Conservation (phyloP, 2,888 invertebrate species). For the Portevinia maculata region DNA sequence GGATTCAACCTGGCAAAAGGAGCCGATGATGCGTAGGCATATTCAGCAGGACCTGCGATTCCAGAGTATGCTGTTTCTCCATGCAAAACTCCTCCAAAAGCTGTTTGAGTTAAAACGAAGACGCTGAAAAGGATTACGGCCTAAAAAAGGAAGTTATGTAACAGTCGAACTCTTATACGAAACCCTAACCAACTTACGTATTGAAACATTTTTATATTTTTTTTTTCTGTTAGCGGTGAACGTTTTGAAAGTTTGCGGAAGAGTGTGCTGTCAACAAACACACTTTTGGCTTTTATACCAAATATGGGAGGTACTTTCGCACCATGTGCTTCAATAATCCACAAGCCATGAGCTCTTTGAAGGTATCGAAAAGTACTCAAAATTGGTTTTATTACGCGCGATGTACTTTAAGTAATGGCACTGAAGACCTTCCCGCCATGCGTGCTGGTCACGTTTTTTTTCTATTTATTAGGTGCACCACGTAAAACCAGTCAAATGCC, state of each 20-base stretch:
- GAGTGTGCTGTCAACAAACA: constrained; percentile 60
- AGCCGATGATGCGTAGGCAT: constrained; percentile 20
- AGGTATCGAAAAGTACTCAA: constrained; percentile 51
- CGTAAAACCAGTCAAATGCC: constrained; percentile 38
- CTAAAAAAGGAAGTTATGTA: constrained; percentile 22
- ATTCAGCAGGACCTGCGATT: constrained; percentile 21
- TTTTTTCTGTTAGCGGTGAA: constrained; percentile 20
- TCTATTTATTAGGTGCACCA: constrained; percentile 16
- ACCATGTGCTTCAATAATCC: constrained; percentile 19
- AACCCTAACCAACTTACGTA: constrained; percentile 25
- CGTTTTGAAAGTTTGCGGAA: constrained; percentile 37
- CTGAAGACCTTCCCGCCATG: constrained; percentile 54
- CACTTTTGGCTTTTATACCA: constrained; percentile 61
- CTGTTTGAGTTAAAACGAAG: constrained; percentile 12
- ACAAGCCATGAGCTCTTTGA: constrained; percentile 18
- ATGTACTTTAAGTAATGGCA: constrained; percentile 44
- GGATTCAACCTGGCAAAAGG: constrained; percentile 31
- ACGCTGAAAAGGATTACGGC: constrained; percentile 15
- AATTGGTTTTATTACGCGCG: constrained; percentile 61
- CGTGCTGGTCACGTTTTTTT: constrained; percentile 61
- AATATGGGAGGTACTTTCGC: constrained; percentile 20
- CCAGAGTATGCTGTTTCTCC: constrained; percentile 38
- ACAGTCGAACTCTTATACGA: neutral
- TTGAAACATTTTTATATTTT: constrained; percentile 19
- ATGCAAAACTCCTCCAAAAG: constrained; percentile 47